Conservation (phyloP, 2,113 vertebrate species). For the Gulo gulo region DNA sequence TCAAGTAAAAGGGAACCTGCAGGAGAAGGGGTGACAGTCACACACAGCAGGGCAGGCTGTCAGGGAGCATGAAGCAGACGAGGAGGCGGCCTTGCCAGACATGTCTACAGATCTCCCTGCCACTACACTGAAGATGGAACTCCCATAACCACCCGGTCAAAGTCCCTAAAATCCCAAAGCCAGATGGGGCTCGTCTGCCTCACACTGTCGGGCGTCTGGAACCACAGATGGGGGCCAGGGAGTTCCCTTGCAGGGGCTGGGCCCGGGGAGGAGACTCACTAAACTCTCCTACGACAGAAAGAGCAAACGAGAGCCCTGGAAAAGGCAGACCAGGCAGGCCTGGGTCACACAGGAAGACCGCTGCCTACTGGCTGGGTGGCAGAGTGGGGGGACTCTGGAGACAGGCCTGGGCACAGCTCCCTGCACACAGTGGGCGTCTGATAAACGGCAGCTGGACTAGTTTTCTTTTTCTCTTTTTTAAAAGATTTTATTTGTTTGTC, state of each 20-base stretch:
- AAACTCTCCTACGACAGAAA: not conserved
- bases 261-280: not conserved
- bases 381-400: not conserved
- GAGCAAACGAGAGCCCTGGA: not conserved
- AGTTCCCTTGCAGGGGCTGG: not conserved
- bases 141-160: not conserved
- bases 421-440: rapidly evolving
- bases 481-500: not conserved
- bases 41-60: not conserved
- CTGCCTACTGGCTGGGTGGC: not conserved
- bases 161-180: not conserved
- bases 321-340: not conserved
- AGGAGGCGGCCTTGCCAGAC: not conserved
- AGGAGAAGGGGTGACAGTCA: not conserved
- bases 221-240: not conserved
- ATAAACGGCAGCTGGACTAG: rapidly evolving
- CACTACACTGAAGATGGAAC: not conserved
- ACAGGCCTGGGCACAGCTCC: not conserved
- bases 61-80: not conserved
- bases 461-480: too few relatives aligned
- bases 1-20: conserved; percentile 96
- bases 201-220: not conserved
- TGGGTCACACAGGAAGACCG: not conserved
- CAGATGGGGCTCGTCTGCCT: not conserved
- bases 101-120: not conserved